Evolutionary conservation across 2,113 vertebrate genomes (phyloP), one percentile per base, ranked within the genome.

Genomic region (Ariopsis seemanni): DNA sequence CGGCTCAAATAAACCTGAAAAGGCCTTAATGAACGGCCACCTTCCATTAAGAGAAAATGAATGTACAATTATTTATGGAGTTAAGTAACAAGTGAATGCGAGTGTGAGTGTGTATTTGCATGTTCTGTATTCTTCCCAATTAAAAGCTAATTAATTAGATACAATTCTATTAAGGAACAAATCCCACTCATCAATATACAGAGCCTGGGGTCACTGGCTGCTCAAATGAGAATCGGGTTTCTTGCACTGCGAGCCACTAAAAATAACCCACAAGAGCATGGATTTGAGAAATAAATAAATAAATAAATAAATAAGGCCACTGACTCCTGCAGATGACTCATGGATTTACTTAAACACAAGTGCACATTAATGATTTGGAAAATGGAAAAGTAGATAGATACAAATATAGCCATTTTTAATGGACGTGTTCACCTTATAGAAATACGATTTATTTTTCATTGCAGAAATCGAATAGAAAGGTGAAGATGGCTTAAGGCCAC

Each of bases 141-240:
- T 95, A 95, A 95, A 96, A 95, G 93, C 94, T 94, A 95, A 95
- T 95, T 95, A 95, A 96, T 95, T 95, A 94, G 94, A 95, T 94
- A 94, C 94, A 95, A 94, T 95, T 95, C 95, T 95, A 95, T 95
- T 95, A 95, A 93, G 93, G 93, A 94, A 94, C 94, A 95, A 95
- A 95, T 95, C 94, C 92, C 92, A 92, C 92, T 95, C 94, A 95
- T 95, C 94, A 94, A 95, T 95, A 95, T 89, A 94, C 92, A 94
- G 93, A 94, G 94, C 92, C 93, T 81, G 75, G 90, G 95, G 94
- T 95, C 94, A 94, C 82, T 80, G 90, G 86, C 90, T 92, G 90
- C 93, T 93, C 91, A 92, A 94, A 93, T 90, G 90, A 90, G 91
- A 94, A 93, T 93, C 88, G 93, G 79, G 92, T 90, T 92, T 86